Percentiles rank a stretch among this genome's conserved stretches.
Evolutionary conservation across 92 coral and sea anemone species (phyloP).

Genomic region (Zoanthus sansibaricus): DNA sequence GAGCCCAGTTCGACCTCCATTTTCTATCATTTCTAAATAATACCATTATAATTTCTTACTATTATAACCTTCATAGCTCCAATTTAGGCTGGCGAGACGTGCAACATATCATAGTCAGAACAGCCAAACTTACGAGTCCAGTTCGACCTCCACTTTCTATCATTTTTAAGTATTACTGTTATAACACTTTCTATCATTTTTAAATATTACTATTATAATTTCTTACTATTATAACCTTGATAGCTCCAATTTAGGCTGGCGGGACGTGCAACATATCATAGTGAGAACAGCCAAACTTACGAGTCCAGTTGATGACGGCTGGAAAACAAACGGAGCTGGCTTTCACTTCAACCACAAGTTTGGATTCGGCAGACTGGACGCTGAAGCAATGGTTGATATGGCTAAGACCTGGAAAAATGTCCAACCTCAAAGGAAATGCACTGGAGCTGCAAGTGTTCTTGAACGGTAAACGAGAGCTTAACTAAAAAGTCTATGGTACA

Average conservation of each 20-base stretch:
- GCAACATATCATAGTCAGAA: too few species aligned
- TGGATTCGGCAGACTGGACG: conserved; percentile 97
- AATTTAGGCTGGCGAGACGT: too few species aligned
- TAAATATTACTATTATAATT: too few species aligned
- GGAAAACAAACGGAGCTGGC: conserved; percentile 96
- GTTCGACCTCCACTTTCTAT: too few species aligned
- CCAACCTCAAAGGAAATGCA: conserved; percentile 75
- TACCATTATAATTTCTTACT: too few species aligned
- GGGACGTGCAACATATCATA: conserved; percentile 94
- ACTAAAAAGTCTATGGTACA: too few species aligned
- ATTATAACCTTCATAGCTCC: too few species aligned
- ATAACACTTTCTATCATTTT: too few species aligned
- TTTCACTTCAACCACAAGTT: conserved; percentile 97
- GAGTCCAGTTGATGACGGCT: conserved; percentile 99
- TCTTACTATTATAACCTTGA: background rate
- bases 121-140: too few species aligned
- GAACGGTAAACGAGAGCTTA: conserved; percentile 69
- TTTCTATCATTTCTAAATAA: too few species aligned
- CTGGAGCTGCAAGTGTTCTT: conserved; percentile 84
- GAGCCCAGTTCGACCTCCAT: too few species aligned
- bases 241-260: conserved; percentile 87
- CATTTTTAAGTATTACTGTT: too few species aligned
- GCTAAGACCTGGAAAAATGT: conserved; percentile 82
- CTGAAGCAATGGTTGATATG: conserved; percentile 89
- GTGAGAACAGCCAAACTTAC: conserved; percentile 93